Percentiles rank a stretch among this genome's conserved stretches.
Evolutionary conservation across 2,888 invertebrate species (phyloP).

Genomic region (Tanytarsus gracilentus): DNA sequence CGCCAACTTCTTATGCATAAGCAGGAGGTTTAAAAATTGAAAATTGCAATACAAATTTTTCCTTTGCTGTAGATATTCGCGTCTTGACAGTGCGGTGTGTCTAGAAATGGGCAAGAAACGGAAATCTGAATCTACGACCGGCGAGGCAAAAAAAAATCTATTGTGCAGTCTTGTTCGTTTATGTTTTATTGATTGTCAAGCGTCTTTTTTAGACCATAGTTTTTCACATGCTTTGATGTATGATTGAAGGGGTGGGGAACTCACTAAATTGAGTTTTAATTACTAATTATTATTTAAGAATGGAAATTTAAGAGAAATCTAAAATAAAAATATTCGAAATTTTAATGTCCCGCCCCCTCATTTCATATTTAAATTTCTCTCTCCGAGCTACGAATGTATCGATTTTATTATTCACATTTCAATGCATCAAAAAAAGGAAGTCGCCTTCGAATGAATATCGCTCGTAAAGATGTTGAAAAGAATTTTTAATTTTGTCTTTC

Average conservation of each 20-base stretch:
- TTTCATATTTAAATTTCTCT: constrained; percentile 6
- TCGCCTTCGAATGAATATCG: constrained; percentile 5
- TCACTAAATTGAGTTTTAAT: too few species aligned
- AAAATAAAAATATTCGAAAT: too few species aligned
- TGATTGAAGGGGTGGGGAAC: too few species aligned
- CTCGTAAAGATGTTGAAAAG: not conserved
- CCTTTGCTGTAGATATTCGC: constrained; percentile 9
- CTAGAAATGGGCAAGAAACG: constrained; percentile 22
- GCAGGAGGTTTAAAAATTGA: not conserved
- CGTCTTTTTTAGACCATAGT: not conserved
- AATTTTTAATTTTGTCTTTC: constrained; percentile 12
- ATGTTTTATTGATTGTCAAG: constrained; percentile 26
- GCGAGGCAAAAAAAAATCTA: not conserved
- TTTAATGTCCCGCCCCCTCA: not conserved
- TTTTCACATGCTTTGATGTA: not conserved
- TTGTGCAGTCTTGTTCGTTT: constrained; percentile 6
- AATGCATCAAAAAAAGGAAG: constrained; percentile 24
- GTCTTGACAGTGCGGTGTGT: not conserved
- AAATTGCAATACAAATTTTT: constrained; percentile 21
- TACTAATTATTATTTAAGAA: too few species aligned
- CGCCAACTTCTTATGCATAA: not conserved
- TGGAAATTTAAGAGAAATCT: too few species aligned
- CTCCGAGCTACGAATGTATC: not conserved
- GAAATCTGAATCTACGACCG: constrained; percentile 26
- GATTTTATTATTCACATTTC: constrained; percentile 23